Percentiles rank a stretch among this genome's conserved stretches.
Conservation (phyloP, 1,140 invertebrate species). For the Trachelipus rathkii region DNA sequence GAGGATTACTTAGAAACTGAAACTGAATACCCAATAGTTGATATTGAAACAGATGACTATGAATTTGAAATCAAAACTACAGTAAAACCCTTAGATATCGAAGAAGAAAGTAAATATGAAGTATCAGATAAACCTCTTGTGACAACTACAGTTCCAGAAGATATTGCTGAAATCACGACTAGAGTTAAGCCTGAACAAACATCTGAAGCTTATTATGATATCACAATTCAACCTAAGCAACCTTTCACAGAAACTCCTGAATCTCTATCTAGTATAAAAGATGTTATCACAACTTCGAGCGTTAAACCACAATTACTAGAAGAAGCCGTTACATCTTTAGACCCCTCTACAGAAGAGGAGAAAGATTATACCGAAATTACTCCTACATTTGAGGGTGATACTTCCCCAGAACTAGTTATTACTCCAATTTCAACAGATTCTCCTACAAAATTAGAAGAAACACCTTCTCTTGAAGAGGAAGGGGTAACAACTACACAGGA, state of each 20-base stretch:
- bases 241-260: too few relatives aligned
- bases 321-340: too few relatives aligned
- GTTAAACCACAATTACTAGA: background rate
- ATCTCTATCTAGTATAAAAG: background rate
- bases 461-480: background rate
- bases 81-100: background rate
- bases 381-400: background rate
- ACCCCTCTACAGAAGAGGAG: too few relatives aligned
- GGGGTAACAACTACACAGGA: constrained; percentile 10
- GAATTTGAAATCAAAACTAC: background rate
- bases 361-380: background rate
- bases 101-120: too few relatives aligned
- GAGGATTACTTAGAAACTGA: background rate
- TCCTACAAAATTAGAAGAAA: background rate
- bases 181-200: too few relatives aligned
- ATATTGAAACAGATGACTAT: constrained; percentile 1
- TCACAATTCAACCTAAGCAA: too few relatives aligned
- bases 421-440: background rate
- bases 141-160: too few relatives aligned
- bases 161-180: too few relatives aligned
- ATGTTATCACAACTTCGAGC: background rate
- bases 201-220: too few relatives aligned
- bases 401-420: constrained; percentile 12
- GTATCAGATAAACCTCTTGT: too few relatives aligned
- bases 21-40: constrained; percentile 5